These are phyloP conservation scores for Rhipidura dahli DNA, from an alignment of 2,113 vertebrate genomes.

Conservation along the genomic window DNA sequence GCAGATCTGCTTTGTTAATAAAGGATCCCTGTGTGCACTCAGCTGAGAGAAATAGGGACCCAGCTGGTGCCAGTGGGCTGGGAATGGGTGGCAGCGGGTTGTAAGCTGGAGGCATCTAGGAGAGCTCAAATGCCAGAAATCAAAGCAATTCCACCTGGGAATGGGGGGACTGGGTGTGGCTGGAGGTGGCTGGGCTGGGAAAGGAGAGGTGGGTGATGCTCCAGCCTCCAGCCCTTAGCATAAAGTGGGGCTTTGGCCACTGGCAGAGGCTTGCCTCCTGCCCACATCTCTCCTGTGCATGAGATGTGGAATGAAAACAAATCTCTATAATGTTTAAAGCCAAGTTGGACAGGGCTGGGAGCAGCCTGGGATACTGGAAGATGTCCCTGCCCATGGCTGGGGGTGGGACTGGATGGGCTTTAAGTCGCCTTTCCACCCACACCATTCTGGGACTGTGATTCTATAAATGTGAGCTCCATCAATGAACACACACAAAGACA, in stretches of 20 bases:
- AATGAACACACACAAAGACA: background rate
- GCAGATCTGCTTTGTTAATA: background rate
- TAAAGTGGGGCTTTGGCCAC: background rate
- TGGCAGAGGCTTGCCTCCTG: background rate
- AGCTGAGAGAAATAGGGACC: background rate
- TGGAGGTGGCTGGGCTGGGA: background rate
- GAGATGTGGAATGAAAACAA: background rate
- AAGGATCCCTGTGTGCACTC: background rate
- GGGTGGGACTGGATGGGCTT: background rate
- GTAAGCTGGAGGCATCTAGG: background rate
- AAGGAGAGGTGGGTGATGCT: background rate
- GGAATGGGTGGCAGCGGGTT: background rate
- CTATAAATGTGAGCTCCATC: background rate
- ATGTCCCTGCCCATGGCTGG: background rate
- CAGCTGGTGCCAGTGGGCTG: background rate
- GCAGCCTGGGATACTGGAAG: background rate
- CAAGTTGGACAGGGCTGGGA: background rate
- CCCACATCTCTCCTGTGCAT: background rate
- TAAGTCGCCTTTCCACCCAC: background rate
- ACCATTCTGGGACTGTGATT: background rate
- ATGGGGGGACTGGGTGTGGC: background rate
- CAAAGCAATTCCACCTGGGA: background rate
- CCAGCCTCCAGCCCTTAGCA: background rate
- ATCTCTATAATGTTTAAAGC: background rate
- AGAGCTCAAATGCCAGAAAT: background rate